A percentile compares a stretch with the other conserved stretches of the same genome.
phyloP scores from a whole-genome alignment of 2,113 vertebrate species.

The Cottus gobio region DNA sequence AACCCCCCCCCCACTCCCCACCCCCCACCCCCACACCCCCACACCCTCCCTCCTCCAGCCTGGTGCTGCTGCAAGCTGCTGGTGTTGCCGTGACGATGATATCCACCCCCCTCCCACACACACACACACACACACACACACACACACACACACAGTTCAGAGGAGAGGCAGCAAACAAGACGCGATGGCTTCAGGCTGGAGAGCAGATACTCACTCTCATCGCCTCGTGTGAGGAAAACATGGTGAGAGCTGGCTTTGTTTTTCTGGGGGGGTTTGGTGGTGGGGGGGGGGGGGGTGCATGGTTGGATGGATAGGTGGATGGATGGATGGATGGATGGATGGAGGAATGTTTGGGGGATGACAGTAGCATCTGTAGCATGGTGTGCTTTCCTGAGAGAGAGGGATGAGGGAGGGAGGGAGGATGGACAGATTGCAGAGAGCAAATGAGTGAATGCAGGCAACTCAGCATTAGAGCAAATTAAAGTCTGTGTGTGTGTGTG shows the following conservation, averaged over 20 bases:
- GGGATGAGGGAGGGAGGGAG: not conserved
- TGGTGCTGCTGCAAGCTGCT: slow-evolving; percentile 70
- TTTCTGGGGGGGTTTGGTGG: not conserved
- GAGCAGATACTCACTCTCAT: slow-evolving; percentile 33
- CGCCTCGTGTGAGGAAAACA: slow-evolving; percentile 22
- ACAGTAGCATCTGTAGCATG: slow-evolving; percentile 73
- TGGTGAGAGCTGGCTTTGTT: slow-evolving; percentile 54
- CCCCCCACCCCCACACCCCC: not conserved
- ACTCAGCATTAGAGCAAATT: slow-evolving; percentile 34
- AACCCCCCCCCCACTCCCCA: not conserved
- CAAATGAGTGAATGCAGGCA: not conserved
- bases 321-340: slow-evolving; percentile 15
- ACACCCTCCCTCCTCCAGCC: slow-evolving; percentile 18
- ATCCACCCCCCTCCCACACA: slow-evolving; percentile 45
- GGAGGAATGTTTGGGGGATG: slow-evolving; percentile 60
- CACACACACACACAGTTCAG: slow-evolving; percentile 18
- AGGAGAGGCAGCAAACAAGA: slow-evolving; percentile 64
- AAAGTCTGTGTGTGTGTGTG: slow-evolving; percentile 16
- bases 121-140: slow-evolving; percentile 13
- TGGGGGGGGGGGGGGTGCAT: not conserved
- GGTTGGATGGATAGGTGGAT: not conserved
- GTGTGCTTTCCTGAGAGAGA: slow-evolving; percentile 19
- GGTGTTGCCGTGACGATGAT: slow-evolving; percentile 74
- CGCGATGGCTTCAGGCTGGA: slow-evolving; percentile 66
- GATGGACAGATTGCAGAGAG: slow-evolving; percentile 43